Evolutionary conservation across 1,140 invertebrate species (phyloP), one percentile per base, ranked within the genome.

Genomic region (Parapsyche elsis): DNA sequence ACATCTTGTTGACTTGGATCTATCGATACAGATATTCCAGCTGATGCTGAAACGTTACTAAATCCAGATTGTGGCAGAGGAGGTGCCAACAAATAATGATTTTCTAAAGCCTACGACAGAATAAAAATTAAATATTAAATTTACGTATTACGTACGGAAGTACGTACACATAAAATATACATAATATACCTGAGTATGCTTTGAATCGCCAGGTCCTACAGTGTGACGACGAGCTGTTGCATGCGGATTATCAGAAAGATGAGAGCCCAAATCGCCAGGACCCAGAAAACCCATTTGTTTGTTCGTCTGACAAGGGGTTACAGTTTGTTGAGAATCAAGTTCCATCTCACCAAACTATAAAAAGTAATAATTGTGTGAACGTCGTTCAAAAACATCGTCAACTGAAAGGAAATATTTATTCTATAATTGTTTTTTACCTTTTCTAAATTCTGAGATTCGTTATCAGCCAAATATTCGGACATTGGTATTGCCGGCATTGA

Each of bases 121-220:
- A 71, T 0, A n/a, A 73, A 49, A 26, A 24, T 26, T 45, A 12
- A 74, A 64, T 19, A 16, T 14, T 38, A 49, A 70, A 9, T 5
- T 23, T 24, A 7, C 30, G 53, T 24, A 71, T 49, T 57, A 26
- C 7, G 21, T 71, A 30, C 45, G 1, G 1, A 38, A 38, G n/a
- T 71, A 38, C 0, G n/a, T 73, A 67, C 10, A 59, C 24, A 4
- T 57, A 14, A 57, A 75, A 57, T 45, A 74, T n/a, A n/a, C n/a
- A n/a, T 71, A 71, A 44, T 38, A 44, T 78, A 91, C 91, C 85
- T 92, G 94, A 81, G 95, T 93, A 84, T 95, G 94, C 0, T 93
- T 90, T 64, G 94, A 92, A 89, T 97, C 95, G 5, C 96, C 96
- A 7, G 97, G 96, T 2, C 97, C 96, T 14, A 98, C 96, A 0